These are phyloP conservation scores for Phodopus roborovskii DNA, from an alignment of 2,113 vertebrate genomes.

Conservation along the genomic window DNA sequence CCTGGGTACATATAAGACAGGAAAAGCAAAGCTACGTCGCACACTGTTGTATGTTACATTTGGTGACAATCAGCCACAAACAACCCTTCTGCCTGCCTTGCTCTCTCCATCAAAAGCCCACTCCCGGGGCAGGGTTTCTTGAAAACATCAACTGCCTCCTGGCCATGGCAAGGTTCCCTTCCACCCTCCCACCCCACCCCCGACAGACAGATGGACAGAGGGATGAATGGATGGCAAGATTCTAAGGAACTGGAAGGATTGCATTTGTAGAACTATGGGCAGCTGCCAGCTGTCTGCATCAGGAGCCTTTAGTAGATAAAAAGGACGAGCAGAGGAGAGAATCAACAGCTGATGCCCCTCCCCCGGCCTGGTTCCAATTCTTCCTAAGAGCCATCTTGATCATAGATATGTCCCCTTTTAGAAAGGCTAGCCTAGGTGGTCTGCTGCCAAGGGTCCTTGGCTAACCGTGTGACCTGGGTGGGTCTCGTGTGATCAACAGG, in stretches of 20 bases:
- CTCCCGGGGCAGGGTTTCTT: too few relatives aligned
- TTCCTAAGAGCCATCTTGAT: not conserved
- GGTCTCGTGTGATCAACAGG: not conserved
- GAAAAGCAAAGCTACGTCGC: not conserved
- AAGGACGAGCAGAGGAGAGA: not conserved
- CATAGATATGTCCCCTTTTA: not conserved
- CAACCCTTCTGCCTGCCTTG: not conserved
- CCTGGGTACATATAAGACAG: not conserved
- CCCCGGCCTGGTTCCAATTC: not conserved
- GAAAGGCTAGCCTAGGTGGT: not conserved
- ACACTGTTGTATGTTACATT: too few relatives aligned
- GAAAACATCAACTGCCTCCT: not conserved
- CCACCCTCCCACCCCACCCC: not conserved
- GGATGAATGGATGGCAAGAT: not conserved
- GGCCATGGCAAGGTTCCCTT: not conserved
- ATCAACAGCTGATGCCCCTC: not conserved
- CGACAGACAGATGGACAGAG: not conserved
- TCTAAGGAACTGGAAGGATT: not conserved
- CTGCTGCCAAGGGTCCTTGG: conserved; percentile 3
- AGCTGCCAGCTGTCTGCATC: not conserved
- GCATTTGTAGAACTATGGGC: not conserved
- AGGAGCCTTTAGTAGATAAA: not conserved
- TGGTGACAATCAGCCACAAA: not conserved
- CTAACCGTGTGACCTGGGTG: not conserved
- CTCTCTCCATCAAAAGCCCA: not conserved